phyloP scores from a whole-genome alignment of 2,113 vertebrate species.

The Chloebia gouldiae region DNA sequence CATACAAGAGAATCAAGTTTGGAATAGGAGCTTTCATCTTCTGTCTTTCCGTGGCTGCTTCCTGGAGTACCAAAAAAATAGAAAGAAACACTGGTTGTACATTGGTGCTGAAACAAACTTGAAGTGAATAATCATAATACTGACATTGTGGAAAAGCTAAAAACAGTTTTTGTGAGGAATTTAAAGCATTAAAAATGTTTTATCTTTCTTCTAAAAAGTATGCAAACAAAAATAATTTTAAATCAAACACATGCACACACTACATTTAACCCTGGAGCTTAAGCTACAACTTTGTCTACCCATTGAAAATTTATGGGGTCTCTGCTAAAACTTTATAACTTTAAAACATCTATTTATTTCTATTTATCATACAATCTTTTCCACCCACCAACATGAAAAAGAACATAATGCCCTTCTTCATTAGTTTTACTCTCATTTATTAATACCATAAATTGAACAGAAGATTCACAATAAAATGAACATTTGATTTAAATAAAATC shows the following conservation, averaged over 20 bases:
- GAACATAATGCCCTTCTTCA: neutral
- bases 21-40: slow-evolving; percentile 94
- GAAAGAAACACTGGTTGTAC: neutral
- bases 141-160: neutral
- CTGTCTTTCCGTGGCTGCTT: slow-evolving; percentile 72
- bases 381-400: neutral
- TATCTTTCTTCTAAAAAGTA: neutral
- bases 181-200: neutral
- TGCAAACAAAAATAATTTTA: neutral
- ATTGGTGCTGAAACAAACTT: neutral
- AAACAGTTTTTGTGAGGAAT: neutral
- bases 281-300: neutral
- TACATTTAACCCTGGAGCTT: neutral
- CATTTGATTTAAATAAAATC: neutral
- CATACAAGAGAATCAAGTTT: slow-evolving; percentile 91
- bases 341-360: neutral
- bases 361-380: neutral
- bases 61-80: slow-evolving; percentile 57
- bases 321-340: neutral
- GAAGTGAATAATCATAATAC: neutral
- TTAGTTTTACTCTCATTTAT: neutral
- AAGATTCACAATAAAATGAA: neutral
- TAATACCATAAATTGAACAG: neutral
- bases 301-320: neutral
- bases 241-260: neutral